Evolutionary conservation across 2,797 vertebrate genomes (phyloP), one percentile per base, ranked within the genome.

Genomic region (Falco cherrug): DNA sequence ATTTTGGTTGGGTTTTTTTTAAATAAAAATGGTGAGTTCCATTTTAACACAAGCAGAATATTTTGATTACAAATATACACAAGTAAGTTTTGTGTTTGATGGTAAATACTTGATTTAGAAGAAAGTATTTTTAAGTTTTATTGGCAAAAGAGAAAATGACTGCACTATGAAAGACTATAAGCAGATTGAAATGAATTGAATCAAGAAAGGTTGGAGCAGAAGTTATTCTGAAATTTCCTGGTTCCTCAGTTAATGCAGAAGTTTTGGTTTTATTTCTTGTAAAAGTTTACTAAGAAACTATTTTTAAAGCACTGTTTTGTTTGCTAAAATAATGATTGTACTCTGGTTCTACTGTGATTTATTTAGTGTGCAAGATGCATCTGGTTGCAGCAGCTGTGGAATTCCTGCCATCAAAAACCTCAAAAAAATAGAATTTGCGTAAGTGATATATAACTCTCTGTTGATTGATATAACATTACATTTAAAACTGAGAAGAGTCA

Each of bases 361-460:
- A 48, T 94, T 68, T 76, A 98, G 98, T 64, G 67, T 77, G 7
- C 94, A 78, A 68, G 97, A 96, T 29, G 21, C 54, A 16, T 87
- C 98, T n/a, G 95, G 93, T 31, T 80, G 73, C 83, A 82, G 94
- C 97, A 81, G 54, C 60, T 88, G 41, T 50, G 95, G 92, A 8
- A 98, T 99, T 33, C 99, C 99, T 22, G 99, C 99, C 9, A 97
- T 99, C 78, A 98, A 89, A 83, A 98, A 98, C 78, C 98, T 99
- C 18, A 98, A 96, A 90, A 98, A 98, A 80, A 96, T 99, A 21
- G 99, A 99, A 91, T 98, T 99, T 91, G 99, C 98, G 99, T 99
- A 97, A 99, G 99, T 96, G 20, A 45, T 25, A 6, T 7, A 6
- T 7, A 35, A 10, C n/a, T 77, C 19, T 71, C 37, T 87, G 2